phyloP scores from a whole-genome alignment of 1,140 invertebrate species.

The Solen grandis region DNA sequence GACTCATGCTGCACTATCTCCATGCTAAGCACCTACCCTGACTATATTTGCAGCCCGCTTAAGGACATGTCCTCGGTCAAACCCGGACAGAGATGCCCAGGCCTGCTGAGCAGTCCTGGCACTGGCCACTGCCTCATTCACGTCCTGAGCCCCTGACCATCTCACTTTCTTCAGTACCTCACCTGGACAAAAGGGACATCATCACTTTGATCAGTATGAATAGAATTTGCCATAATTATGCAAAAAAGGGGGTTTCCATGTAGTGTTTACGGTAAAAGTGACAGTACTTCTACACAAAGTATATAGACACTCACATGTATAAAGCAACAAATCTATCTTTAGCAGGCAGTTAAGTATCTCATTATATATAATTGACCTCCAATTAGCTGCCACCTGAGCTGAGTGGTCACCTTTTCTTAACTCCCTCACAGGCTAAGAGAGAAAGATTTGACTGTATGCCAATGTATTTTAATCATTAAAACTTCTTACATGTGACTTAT shows the following conservation, averaged over 20 bases:
- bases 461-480: too few species aligned
- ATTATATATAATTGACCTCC: background rate
- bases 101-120: conserved; percentile 68
- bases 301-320: background rate
- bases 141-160: conserved; percentile 70
- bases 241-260: background rate
- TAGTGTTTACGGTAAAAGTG: background rate
- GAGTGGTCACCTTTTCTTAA: too few species aligned
- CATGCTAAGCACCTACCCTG: too few species aligned
- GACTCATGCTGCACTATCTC: too few species aligned
- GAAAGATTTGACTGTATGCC: too few species aligned
- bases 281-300: background rate
- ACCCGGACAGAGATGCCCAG: conserved; percentile 76
- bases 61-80: conserved; percentile 76
- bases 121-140: conserved; percentile 70
- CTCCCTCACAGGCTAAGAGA: too few species aligned
- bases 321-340: background rate
- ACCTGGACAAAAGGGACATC: conserved; percentile 60
- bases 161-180: conserved; percentile 64
- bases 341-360: background rate
- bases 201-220: background rate
- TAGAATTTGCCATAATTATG: background rate
- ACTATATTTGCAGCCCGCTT: conserved; percentile 75
- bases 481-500: too few species aligned
- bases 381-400: too few species aligned